phyloP scores from a whole-genome alignment of 2,113 vertebrate species.

The Apeltes quadracus region DNA sequence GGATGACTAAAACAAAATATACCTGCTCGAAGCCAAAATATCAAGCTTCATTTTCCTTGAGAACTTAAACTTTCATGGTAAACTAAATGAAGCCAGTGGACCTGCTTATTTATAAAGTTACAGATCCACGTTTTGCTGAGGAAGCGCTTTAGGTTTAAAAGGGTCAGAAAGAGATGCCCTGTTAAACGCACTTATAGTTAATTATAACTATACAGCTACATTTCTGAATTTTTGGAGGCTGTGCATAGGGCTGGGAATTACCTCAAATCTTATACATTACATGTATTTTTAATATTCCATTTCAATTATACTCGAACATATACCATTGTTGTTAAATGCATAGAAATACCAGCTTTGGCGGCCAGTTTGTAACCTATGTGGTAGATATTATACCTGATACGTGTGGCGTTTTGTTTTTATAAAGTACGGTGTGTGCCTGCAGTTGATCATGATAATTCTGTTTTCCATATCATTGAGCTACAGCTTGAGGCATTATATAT shows the following conservation, averaged over 20 bases:
- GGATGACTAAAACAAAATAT: conserved; percentile 15
- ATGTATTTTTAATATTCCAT: not conserved
- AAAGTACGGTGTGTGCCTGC: conserved; percentile 4
- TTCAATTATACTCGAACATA: not conserved
- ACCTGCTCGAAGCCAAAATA: conserved; percentile 36
- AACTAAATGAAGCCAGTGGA: conserved; percentile 8
- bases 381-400: not conserved
- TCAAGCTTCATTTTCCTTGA: conserved; percentile 22
- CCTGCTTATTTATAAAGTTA: conserved; percentile 5
- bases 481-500: conserved; percentile 23
- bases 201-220: conserved; percentile 8
- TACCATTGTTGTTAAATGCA: not conserved
- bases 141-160: not conserved
- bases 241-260: not conserved
- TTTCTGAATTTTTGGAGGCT: not conserved
- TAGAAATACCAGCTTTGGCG: not conserved
- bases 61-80: conserved; percentile 8
- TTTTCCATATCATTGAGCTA: not conserved
- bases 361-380: not conserved
- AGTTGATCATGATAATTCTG: not conserved
- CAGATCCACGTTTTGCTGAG: not conserved
- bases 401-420: not conserved
- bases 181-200: not conserved
- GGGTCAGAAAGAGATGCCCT: not conserved
- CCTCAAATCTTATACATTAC: not conserved